Percentiles rank a stretch among this genome's conserved stretches.
Evolutionary conservation across 2,113 vertebrate genomes (phyloP).

Genomic region (Percina caprodes): DNA sequence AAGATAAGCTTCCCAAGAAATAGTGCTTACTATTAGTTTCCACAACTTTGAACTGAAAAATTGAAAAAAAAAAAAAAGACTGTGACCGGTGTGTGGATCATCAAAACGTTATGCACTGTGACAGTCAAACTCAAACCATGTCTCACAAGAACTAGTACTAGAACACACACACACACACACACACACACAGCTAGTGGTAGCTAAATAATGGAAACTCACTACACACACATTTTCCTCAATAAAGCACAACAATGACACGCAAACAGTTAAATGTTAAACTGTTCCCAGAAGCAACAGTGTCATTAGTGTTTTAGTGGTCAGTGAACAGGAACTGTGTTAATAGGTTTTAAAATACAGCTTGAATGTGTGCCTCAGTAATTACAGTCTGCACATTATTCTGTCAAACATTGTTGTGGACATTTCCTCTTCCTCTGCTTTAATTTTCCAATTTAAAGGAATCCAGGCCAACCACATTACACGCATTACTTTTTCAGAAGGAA

Average conservation of each 20-base stretch:
- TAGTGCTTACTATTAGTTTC: neutral
- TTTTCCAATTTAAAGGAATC: too few relatives aligned
- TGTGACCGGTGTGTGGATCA: neutral
- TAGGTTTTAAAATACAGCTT: constrained; percentile 57
- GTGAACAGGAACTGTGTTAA: constrained; percentile 67
- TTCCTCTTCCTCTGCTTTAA: neutral
- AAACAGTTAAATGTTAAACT: constrained; percentile 52
- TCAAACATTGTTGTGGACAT: constrained; percentile 6
- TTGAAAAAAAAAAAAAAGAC: neutral
- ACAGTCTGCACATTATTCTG: constrained; percentile 17
- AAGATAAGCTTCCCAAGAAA: neutral
- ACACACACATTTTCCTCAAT: constrained; percentile 3
- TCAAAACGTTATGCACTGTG: neutral
- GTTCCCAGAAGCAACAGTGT: neutral
- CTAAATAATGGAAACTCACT: constrained; percentile 16
- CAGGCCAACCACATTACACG: too few relatives aligned
- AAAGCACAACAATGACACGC: constrained; percentile 37
- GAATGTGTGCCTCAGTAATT: constrained; percentile 38
- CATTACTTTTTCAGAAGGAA: too few relatives aligned
- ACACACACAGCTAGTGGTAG: neutral
- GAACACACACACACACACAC: constrained; percentile 29
- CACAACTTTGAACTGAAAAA: neutral
- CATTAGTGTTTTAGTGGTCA: constrained; percentile 35
- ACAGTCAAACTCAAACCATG: neutral
- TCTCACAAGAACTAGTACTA: neutral